phyloP scores from a whole-genome alignment of 2,797 vertebrate genomes.

The Sphenodon punctatus region DNA sequence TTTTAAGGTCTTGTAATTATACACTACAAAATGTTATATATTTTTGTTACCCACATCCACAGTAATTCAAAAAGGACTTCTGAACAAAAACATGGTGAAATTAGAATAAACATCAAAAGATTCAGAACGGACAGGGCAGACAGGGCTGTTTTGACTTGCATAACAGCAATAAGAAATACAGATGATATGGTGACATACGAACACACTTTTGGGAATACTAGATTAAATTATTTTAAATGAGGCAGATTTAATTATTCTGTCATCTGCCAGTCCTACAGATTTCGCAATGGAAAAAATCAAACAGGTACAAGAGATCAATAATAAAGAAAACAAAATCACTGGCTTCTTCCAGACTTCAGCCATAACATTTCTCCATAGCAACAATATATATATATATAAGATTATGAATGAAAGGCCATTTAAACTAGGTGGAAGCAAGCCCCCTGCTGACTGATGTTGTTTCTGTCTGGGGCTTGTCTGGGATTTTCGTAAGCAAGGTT shows the following conservation, averaged over 20 bases:
- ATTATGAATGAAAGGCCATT: neutral
- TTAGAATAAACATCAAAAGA: neutral
- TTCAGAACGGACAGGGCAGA: too few relatives aligned
- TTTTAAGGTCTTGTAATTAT: neutral
- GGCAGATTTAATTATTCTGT: neutral
- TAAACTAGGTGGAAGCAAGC: neutral
- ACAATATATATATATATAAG: neutral
- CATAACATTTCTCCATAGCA: too few relatives aligned
- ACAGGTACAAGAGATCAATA: too few relatives aligned
- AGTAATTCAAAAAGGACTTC: neutral
- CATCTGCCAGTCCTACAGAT: accelerated
- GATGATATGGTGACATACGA: too few relatives aligned
- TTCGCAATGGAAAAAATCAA: neutral
- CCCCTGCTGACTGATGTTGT: neutral
- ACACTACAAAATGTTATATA: neutral
- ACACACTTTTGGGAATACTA: too few relatives aligned
- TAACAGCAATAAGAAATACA: too few relatives aligned
- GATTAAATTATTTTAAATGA: too few relatives aligned
- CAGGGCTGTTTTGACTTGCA: too few relatives aligned
- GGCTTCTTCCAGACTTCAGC: too few relatives aligned
- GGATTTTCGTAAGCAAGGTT: too few relatives aligned
- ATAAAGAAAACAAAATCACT: too few relatives aligned
- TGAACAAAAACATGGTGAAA: neutral
- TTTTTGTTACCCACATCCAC: neutral
- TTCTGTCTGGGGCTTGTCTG: neutral